Percentiles rank a stretch among this genome's conserved stretches.
Conservation (phyloP, 92 coral and sea anemone genomes). For the Zoanthus sociatus region DNA sequence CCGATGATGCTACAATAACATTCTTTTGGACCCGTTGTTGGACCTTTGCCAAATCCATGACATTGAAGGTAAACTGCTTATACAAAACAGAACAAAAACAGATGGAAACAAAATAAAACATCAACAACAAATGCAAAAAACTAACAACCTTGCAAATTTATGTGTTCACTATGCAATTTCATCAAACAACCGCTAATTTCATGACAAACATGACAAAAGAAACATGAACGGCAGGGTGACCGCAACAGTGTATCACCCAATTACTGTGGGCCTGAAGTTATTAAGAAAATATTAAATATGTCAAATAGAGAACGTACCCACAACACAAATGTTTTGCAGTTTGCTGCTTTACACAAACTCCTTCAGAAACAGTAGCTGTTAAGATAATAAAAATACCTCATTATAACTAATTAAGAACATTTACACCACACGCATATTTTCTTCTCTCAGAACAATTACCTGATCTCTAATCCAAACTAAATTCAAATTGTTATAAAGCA, state of each 20-base stretch:
- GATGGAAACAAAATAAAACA: background rate
- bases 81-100: background rate
- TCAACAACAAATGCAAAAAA: background rate
- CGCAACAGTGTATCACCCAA: too few relatives aligned
- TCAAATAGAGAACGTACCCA: background rate
- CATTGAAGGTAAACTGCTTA: background rate
- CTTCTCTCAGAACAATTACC: background rate
- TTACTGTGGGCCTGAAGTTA: background rate
- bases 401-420: too few relatives aligned
- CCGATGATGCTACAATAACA: slow-evolving; percentile 25
- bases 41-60: slow-evolving; percentile 17
- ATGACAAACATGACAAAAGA: too few relatives aligned
- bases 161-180: background rate
- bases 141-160: background rate
- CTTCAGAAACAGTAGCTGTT: background rate
- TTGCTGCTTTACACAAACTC: slow-evolving; percentile 1
- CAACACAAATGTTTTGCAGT: background rate
- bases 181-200: background rate
- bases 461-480: background rate
- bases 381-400: background rate
- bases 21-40: slow-evolving; percentile 16
- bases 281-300: background rate
- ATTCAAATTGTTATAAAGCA: background rate
- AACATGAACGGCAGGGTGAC: too few relatives aligned
- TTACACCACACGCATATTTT: background rate